Conservation (phyloP, 2,797 vertebrate genomes). For the Lindbergichthys nudifrons region DNA sequence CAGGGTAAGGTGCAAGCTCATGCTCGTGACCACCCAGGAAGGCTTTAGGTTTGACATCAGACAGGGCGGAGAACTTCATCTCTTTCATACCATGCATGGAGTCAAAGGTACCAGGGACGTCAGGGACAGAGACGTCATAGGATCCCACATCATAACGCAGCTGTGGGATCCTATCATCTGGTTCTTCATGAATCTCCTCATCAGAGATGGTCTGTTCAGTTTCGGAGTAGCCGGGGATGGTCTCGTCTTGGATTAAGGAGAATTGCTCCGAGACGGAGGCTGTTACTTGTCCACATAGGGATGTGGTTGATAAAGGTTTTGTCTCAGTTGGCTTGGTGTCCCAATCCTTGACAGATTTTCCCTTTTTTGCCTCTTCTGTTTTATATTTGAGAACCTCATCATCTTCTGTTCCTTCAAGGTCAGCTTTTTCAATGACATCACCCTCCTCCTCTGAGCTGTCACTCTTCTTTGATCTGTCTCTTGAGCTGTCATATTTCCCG, state of each 20-base stretch:
- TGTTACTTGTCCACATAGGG: conserved; percentile 37
- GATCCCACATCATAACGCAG: conserved; percentile 89
- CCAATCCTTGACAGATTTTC: conserved; percentile 78
- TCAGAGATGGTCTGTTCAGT: conserved; percentile 99
- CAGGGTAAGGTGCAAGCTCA: conserved; percentile 88
- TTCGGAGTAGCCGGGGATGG: conserved; percentile 97
- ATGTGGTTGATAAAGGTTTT: conserved; percentile 40
- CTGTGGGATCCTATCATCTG: conserved; percentile 92
- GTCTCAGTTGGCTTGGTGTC: conserved; percentile 67
- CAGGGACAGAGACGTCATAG: conserved; percentile 91
- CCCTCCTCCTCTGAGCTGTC: conserved; percentile 88
- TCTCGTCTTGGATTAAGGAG: conserved; percentile 98
- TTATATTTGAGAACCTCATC: conserved; percentile 86
- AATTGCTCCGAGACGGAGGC: conserved; percentile 87
- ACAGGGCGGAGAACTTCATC: conserved; percentile 81
- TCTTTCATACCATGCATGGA: conserved; percentile 86
- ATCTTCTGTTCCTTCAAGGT: conserved; percentile 93
- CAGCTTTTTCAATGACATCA: conserved; percentile 94
- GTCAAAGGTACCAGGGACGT: conserved; percentile 89
- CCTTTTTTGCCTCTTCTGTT: conserved; percentile 79
- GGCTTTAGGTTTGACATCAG: conserved; percentile 84
- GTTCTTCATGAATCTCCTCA: conserved; percentile 96
- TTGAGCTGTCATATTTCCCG: conserved; percentile 72
- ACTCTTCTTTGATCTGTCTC: conserved; percentile 86
- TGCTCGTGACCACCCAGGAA: conserved; percentile 84